Evolutionary conservation across 2,797 vertebrate genomes (phyloP).

Genomic region (Hypotaenidia okinawae): DNA sequence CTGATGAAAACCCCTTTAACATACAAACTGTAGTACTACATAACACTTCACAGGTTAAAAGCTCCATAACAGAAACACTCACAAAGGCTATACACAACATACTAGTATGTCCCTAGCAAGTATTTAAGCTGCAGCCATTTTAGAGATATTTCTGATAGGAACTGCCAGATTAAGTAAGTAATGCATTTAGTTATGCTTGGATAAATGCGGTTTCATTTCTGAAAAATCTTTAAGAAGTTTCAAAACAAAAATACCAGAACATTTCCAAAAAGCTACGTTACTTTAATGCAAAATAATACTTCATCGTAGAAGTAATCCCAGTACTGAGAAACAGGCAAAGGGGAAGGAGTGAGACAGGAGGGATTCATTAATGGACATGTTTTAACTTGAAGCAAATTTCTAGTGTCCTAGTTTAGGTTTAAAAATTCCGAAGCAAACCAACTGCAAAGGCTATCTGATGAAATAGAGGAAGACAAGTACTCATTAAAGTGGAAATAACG

Average conservation of each 20-base stretch:
- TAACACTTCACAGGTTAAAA: not conserved
- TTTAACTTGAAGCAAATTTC: not conserved
- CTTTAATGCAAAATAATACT: not conserved
- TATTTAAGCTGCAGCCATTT: not conserved
- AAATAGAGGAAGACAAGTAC: not conserved
- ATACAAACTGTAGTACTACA: not conserved
- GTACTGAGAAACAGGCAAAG: not conserved
- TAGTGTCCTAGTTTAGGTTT: not conserved
- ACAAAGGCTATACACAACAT: not conserved
- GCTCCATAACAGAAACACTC: not conserved
- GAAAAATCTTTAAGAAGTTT: not conserved
- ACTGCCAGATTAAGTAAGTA: not conserved
- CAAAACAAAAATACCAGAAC: not conserved
- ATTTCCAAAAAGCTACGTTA: not conserved
- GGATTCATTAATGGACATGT: not conserved
- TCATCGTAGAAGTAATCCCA: not conserved
- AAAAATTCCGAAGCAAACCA: not conserved
- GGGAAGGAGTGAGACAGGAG: not conserved
- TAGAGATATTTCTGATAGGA: not conserved
- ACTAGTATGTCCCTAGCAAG: not conserved
- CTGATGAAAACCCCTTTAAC: not conserved
- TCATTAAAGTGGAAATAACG: not conserved
- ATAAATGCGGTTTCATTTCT: not conserved
- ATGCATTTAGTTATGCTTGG: not conserved
- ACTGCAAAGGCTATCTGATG: not conserved